phyloP scores from a whole-genome alignment of 2,797 vertebrate species.

The Harpagifer antarcticus region DNA sequence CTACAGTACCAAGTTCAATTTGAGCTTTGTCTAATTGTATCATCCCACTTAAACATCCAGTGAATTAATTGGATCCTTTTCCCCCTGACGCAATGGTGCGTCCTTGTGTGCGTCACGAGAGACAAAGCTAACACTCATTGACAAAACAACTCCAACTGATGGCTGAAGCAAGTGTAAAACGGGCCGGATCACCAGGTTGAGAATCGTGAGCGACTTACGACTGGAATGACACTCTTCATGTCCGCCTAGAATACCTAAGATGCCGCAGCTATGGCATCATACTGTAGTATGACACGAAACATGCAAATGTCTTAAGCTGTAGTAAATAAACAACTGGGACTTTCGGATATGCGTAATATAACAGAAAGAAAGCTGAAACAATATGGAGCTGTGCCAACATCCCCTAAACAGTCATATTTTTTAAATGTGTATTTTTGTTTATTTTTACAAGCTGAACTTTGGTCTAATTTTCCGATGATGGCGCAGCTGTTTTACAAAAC shows the following conservation, averaged over 20 bases:
- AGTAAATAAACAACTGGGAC: not conserved
- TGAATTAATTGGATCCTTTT: not conserved
- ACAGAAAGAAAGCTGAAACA: not conserved
- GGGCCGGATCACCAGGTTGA: not conserved
- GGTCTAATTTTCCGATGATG: constrained; percentile 2
- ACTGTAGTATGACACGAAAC: constrained; percentile 20
- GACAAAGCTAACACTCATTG: not conserved
- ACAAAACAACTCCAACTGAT: constrained; percentile 3
- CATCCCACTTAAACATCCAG: not conserved
- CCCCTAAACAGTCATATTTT: fast-evolving
- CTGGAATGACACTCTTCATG: constrained; percentile 57
- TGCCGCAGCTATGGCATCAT: too few species aligned
- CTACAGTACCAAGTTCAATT: not conserved
- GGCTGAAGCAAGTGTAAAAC: constrained; percentile 8
- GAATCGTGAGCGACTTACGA: constrained; percentile 30
- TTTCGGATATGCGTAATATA: not conserved
- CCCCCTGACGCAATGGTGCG: not conserved
- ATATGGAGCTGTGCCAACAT: not conserved
- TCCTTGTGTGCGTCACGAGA: not conserved
- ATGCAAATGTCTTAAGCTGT: not conserved
- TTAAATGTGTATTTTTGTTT: too few species aligned
- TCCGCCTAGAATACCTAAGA: constrained; percentile 37
- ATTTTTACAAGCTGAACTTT: constrained; percentile 28
- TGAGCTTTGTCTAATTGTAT: not conserved
- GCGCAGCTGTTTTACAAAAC: not conserved